Percentiles rank a stretch among this genome's conserved stretches.
These are phyloP conservation scores for Lepus townsendii DNA, from an alignment of 2,797 vertebrate genomes.

Conservation along the genomic window DNA sequence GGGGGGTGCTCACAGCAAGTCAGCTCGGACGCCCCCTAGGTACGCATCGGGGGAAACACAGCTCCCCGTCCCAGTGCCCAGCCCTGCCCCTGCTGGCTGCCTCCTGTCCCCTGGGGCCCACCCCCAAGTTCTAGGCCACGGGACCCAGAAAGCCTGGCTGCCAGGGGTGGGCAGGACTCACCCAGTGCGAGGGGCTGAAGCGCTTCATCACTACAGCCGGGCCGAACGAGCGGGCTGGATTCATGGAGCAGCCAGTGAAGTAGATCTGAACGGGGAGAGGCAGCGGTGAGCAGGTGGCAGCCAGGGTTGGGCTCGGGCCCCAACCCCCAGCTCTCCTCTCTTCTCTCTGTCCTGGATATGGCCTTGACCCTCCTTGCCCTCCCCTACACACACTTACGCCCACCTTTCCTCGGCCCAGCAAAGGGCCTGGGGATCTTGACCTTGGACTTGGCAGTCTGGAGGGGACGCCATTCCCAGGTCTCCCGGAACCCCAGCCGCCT, in stretches of 20 bases:
- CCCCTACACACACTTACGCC: neutral
- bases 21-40: no score
- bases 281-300: neutral
- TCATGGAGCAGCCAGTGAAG: constrained; percentile 92
- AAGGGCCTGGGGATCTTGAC: neutral
- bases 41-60: neutral
- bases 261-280: constrained; percentile 87
- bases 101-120: neutral
- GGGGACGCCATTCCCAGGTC: neutral
- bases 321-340: neutral
- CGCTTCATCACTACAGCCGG: constrained; percentile 86
- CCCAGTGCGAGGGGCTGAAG: constrained; percentile 88
- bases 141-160: neutral
- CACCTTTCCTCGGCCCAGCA: neutral
- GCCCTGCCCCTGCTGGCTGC: no score
- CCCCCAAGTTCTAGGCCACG: neutral
- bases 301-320: neutral
- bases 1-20: no score
- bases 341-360: neutral
- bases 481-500: neutral
- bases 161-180: constrained; percentile 77
- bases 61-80: neutral
- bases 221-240: constrained; percentile 90
- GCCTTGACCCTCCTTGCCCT: neutral
- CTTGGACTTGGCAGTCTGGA: neutral